Base-by-base conservation (phyloP, 2,113 vertebrate genomes). In the Carassius auratus region DNA sequence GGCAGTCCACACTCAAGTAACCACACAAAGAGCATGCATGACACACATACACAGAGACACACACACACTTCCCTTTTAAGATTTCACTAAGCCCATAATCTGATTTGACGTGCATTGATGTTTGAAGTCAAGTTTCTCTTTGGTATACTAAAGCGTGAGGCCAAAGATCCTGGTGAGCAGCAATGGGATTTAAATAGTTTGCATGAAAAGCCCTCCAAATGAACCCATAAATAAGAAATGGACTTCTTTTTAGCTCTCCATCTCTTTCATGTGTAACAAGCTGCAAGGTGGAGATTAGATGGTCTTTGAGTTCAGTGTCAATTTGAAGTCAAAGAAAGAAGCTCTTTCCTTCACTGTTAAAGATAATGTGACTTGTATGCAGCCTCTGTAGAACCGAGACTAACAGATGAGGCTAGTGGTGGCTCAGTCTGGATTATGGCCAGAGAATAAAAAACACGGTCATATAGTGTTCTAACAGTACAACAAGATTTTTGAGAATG, bases 251-350 rank as follows among this genome's bases (percentile, higher is more conserved):
- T 82, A 50, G 45, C 64, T 78, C 48, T 77, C 73, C 75, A 21
- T 81, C 13, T 83, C 79, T 87, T 89, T 87, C 85, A 85, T 83
- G 86, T 85, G 86, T 83, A 87, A 89, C 86, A 85, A 83, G 83
- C 88, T 87, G 86, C 83, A 85, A 83, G 75, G 79, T 87, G 50
- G 75, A 87, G 86, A 89, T 89, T 83, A 89, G 86, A 87, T 87
- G 86, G 79, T 85, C 14, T 87, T 87, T 85, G 83, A 87, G 80
- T 75, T 89, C 17, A 42, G 57, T 85, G 85, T 74, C 80, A 85
- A 78, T 85, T 85, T 84, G 57, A 82, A 74, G 79, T 81, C 78
- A 71, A 76, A 81, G 74, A 87, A n/a, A 85, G 76, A 85, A 83
- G 61, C 74, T 52, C 36, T 75, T 66, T 75, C 57, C 45, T 82